Percentiles rank a stretch among this genome's conserved stretches.
phyloP scores from a whole-genome alignment of 2,888 invertebrate species.

The Lissocephala sabroskyi region DNA sequence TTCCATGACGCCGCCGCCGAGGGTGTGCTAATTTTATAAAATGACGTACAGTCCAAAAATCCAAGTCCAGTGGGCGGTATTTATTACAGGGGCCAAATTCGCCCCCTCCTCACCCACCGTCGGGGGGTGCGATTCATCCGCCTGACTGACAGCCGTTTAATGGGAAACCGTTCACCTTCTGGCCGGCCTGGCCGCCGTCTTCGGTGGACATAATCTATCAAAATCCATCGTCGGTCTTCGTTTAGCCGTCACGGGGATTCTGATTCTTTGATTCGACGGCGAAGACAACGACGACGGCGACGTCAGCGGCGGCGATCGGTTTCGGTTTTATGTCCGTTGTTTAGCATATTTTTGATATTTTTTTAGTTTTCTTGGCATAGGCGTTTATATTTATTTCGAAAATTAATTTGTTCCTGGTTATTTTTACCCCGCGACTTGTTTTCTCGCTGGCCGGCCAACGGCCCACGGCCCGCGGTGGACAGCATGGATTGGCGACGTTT shows the following conservation, averaged over 20 bases:
- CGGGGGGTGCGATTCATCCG: too few species aligned
- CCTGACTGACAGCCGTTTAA: too few species aligned
- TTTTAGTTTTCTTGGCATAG: conserved; percentile 7
- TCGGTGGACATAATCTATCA: conserved; percentile 62
- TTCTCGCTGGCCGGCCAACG: not conserved
- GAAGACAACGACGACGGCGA: too few species aligned
- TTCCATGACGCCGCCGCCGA: conserved; percentile 3
- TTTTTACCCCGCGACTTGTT: conserved; percentile 34
- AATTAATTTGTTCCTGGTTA: conserved; percentile 52
- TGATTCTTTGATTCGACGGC: not conserved
- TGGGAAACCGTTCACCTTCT: too few species aligned
- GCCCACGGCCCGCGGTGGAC: not conserved
- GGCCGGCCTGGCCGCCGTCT: too few species aligned
- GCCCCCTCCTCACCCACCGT: too few species aligned
- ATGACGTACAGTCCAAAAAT: conserved; percentile 51
- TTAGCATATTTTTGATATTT: conserved; percentile 5
- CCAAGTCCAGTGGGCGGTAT: conserved; percentile 33
- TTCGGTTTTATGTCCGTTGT: not conserved
- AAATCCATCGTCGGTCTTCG: conserved; percentile 22
- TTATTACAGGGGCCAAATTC: too few species aligned
- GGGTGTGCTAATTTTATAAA: conserved; percentile 47
- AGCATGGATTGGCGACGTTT: conserved; percentile 40
- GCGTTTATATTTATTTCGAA: conserved; percentile 49
- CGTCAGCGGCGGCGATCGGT: too few species aligned
- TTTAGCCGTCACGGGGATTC: not conserved